These are phyloP conservation scores for Drosophila burlai DNA, from an alignment of 1,140 invertebrate genomes.

Conservation along the genomic window DNA sequence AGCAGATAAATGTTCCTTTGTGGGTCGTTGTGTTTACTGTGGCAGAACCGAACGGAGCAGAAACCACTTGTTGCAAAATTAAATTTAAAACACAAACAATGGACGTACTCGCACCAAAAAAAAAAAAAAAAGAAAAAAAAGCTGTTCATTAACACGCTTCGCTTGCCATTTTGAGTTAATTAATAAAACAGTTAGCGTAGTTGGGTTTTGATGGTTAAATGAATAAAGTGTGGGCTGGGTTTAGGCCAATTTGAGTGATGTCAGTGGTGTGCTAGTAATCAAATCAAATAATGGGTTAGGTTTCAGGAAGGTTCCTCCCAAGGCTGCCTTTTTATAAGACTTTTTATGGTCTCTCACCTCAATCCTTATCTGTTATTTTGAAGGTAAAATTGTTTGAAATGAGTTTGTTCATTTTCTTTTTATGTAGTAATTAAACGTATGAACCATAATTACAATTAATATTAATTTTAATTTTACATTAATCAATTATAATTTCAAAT, in stretches of 20 bases:
- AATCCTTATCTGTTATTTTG: slow-evolving; percentile 3
- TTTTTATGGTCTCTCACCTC: neutral
- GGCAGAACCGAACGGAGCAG: slow-evolving; percentile 33
- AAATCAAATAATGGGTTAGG: slow-evolving; percentile 1
- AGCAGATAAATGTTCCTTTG: slow-evolving; percentile 24
- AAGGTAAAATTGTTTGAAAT: neutral
- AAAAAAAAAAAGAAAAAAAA: slow-evolving; percentile 44
- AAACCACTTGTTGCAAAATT: slow-evolving; percentile 31
- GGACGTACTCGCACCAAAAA: slow-evolving; percentile 10
- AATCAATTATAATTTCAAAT: neutral
- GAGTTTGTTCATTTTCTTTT: neutral
- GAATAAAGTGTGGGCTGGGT: slow-evolving; percentile 16
- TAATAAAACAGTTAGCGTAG: slow-evolving; percentile 58
- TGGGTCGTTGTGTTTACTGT: slow-evolving; percentile 49
- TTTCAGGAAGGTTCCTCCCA: slow-evolving; percentile 9
- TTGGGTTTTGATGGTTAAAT: slow-evolving; percentile 22
- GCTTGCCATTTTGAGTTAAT: slow-evolving; percentile 54
- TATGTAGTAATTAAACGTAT: neutral
- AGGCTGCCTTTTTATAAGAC: neutral
- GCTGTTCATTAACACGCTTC: slow-evolving; percentile 63
- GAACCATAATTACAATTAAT: neutral
- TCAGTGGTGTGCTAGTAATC: slow-evolving; percentile 15
- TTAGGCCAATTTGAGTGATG: slow-evolving; percentile 42
- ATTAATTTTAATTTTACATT: neutral
- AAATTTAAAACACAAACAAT: slow-evolving; percentile 42